Evolutionary conservation across 2,888 invertebrate genomes (phyloP).

Genomic region (Hypercompe scribonia): DNA sequence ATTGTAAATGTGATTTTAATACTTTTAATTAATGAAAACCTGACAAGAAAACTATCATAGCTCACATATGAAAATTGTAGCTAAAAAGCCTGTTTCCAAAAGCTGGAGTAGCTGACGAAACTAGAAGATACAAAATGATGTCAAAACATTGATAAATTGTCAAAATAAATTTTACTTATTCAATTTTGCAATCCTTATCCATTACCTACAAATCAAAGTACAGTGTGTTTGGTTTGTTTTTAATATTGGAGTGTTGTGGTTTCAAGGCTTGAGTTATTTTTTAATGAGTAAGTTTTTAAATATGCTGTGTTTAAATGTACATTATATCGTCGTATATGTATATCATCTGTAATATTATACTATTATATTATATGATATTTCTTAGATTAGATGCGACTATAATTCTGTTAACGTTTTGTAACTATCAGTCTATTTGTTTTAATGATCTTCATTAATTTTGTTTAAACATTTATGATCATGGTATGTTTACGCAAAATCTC

Average conservation of each 20-base stretch:
- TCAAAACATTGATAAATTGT: conserved; percentile 26
- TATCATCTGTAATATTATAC: no score
- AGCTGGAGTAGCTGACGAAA: neutral
- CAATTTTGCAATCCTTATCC: conserved; percentile 22
- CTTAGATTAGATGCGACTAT: no score
- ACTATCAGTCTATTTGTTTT: neutral
- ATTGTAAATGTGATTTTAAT: neutral
- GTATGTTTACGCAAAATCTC: neutral
- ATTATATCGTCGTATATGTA: no score
- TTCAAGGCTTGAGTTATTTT: conserved; percentile 24
- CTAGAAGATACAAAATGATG: conserved; percentile 1
- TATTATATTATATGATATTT: no score
- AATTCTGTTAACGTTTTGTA: neutral
- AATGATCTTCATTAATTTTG: neutral
- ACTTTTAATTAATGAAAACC: neutral
- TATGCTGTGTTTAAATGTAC: neutral
- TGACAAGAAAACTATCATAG: neutral
- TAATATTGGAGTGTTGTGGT: conserved; percentile 13
- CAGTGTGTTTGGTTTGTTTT: conserved; percentile 14
- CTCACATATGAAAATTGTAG: neutral
- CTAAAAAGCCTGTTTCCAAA: neutral
- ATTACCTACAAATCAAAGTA: conserved; percentile 1
- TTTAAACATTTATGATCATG: neutral
- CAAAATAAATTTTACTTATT: conserved; percentile 33
- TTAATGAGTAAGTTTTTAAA: conserved; percentile 42